Evolutionary conservation across 2,888 invertebrate genomes (phyloP), one percentile per base, ranked within the genome.

Genomic region (Hirtodrosophila trivittata): DNA sequence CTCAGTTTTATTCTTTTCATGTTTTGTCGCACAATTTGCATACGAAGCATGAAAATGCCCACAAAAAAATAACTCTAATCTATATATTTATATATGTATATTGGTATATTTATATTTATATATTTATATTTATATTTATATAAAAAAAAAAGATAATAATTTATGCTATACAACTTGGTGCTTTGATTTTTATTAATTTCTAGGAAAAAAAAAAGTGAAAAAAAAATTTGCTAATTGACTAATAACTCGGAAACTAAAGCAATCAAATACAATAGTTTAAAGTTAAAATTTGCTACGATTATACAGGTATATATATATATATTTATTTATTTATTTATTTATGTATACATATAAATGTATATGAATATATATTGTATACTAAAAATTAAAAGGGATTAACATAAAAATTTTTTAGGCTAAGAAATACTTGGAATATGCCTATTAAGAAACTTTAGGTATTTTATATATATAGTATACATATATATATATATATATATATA

Each of bases 191-290:
- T 47, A 60, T 62, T 58, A 14, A 46, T 50, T 43, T 35, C 16
- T 56, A 13, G 16, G 14, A 6, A 35, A 16, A 42, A 32, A 58
- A 32, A 21, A 50, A 60, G 60, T 49, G 60, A 60, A 56, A 70
- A 39, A 64, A 68, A 74, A 80, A 87, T 87, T 87, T 80, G 87
- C 88, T 88, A 87, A 86, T 87, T 87, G 87, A 87, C 87, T 87
- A 88, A 87, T 71, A 78, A 67, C 72, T 77, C 71, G 59, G 65
- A 60, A 66, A 75, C 69, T 59, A 72, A 67, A 66, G 66, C 71
- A 63, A 63, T 49, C 57, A 63, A 60, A 68, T 58, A 72, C 62
- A 60, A 68, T 68, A 63, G 71, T 63, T 63, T 62, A 50, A 58
- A 57, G 63, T 66, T 75, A 41, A 67, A 75, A 68, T 75, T 75